These are phyloP conservation scores for Alauda arvensis DNA, from an alignment of 2,797 vertebrate genomes.

Conservation along the genomic window DNA sequence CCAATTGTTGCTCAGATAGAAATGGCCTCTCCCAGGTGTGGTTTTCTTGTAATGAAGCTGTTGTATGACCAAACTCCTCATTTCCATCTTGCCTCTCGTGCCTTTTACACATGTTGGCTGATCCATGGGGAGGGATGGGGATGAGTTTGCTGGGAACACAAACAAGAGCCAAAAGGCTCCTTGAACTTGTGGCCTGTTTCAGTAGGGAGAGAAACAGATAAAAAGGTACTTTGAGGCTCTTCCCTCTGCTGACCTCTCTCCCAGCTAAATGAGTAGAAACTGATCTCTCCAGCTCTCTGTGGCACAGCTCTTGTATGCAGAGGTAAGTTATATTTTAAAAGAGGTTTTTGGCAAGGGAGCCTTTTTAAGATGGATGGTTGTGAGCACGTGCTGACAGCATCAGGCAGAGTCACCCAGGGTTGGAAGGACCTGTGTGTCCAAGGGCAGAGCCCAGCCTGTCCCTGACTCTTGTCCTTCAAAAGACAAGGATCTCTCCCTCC, in stretches of 20 bases:
- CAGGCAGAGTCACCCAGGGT: neutral
- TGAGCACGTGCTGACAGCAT: neutral
- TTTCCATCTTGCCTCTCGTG: neutral
- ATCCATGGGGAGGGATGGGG: neutral
- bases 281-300: neutral
- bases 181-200: neutral
- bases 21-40: neutral
- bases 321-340: neutral
- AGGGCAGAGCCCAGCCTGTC: neutral
- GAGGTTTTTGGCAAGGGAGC: neutral
- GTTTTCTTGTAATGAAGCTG: neutral
- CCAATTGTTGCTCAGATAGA: neutral
- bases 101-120: neutral
- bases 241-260: neutral
- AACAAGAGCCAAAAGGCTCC: neutral
- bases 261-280: neutral
- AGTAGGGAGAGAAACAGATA: neutral
- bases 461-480: neutral
- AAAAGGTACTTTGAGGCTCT: neutral
- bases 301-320: neutral
- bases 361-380: neutral
- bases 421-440: neutral
- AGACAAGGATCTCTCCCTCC: neutral
- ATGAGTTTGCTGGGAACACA: neutral
- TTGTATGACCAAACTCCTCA: neutral